These are phyloP conservation scores for Drosophila sulfurigaster DNA, from an alignment of 1,140 invertebrate species.

Conservation along the genomic window DNA sequence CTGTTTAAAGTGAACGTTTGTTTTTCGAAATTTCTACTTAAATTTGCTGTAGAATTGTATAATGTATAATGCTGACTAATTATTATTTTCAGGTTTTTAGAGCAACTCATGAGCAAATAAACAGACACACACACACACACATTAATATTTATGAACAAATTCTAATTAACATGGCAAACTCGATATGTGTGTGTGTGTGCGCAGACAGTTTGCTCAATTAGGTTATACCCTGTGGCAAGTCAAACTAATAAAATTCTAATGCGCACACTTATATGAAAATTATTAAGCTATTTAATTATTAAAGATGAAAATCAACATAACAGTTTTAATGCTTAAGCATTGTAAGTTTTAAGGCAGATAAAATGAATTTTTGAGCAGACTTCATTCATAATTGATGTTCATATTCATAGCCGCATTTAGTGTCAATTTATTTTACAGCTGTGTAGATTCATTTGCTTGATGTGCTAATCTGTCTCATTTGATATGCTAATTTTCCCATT, in stretches of 20 bases:
- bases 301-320: background rate
- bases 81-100: background rate
- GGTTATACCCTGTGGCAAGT: background rate
- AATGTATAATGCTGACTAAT: background rate
- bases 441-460: slow-evolving; percentile 2
- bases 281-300: background rate
- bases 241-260: background rate
- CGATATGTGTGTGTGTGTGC: background rate
- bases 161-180: background rate
- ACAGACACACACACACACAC: background rate
- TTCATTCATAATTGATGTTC: slow-evolving; percentile 6
- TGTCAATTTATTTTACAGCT: slow-evolving; percentile 13
- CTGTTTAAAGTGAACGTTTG: background rate
- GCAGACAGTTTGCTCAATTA: background rate
- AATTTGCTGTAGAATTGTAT: background rate
- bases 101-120: background rate
- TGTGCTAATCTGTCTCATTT: slow-evolving; percentile 63
- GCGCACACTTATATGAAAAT: background rate
- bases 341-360: background rate
- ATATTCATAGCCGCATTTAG: background rate
- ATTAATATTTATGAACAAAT: slow-evolving; percentile 16
- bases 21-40: background rate
- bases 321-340: too few relatives aligned
- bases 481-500: slow-evolving; percentile 70
- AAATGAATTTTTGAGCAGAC: background rate